phyloP scores from a whole-genome alignment of 2,113 vertebrate genomes.

The Pungitius pungitius region DNA sequence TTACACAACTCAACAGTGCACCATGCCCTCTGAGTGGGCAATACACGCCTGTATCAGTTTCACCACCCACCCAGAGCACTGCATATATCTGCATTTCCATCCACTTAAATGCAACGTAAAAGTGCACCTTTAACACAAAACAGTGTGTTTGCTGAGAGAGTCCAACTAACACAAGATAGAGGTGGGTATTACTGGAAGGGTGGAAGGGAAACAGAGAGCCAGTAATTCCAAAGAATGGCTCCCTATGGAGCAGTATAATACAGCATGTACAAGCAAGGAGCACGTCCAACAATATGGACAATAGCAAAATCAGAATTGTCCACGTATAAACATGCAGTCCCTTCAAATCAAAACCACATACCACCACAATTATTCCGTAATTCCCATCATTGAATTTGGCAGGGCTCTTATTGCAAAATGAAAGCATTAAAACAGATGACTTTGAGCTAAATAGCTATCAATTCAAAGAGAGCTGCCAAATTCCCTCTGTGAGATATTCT shows the following conservation, averaged over 20 bases:
- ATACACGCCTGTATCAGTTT: conserved; percentile 77
- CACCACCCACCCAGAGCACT: conserved; percentile 79
- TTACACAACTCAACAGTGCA: conserved; percentile 68
- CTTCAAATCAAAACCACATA: conserved; percentile 32
- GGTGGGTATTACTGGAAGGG: conserved; percentile 78
- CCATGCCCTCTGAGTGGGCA: conserved; percentile 77
- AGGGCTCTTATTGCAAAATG: conserved; percentile 83
- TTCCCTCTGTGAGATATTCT: conserved; percentile 74
- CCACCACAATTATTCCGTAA: conserved; percentile 75
- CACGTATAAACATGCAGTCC: conserved; percentile 39
- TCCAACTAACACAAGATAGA: conserved; percentile 69
- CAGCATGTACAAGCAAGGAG: conserved; percentile 56
- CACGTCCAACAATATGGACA: conserved; percentile 57
- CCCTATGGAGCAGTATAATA: conserved; percentile 69
- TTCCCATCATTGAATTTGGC: conserved; percentile 81
- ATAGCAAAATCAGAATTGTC: conserved; percentile 55
- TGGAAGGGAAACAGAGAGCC: conserved; percentile 71
- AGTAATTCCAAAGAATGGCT: conserved; percentile 76
- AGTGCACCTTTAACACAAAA: conserved; percentile 81
- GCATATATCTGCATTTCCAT: conserved; percentile 80
- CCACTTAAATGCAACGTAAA: conserved; percentile 82
- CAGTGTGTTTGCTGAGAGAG: conserved; percentile 74
- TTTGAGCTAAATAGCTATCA: conserved; percentile 82
- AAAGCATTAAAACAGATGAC: conserved; percentile 83
- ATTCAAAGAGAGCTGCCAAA: conserved; percentile 80